Evolutionary conservation across 2,113 vertebrate species (phyloP).

Genomic region (Strix aluco): DNA sequence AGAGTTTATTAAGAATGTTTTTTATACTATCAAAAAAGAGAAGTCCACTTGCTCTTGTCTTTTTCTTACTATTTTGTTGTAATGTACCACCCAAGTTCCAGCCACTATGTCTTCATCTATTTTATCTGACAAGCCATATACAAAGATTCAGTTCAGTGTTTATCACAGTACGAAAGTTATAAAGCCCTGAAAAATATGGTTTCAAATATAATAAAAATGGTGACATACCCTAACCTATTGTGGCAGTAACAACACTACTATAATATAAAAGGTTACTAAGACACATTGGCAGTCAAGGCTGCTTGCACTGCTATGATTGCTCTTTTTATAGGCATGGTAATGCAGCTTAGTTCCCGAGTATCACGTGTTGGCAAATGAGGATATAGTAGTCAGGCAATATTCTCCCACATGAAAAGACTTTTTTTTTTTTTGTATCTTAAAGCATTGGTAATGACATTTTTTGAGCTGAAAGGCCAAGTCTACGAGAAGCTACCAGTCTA

Average conservation of each 20-base stretch:
- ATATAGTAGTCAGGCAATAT: neutral
- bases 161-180: constrained; percentile 37
- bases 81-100: neutral
- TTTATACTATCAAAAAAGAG: neutral
- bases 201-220: constrained; percentile 29
- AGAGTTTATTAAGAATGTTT: neutral
- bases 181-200: constrained; percentile 41
- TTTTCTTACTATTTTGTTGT: neutral
- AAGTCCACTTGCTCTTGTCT: neutral
- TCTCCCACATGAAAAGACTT: neutral
- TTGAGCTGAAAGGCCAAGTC: neutral
- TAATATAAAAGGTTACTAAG: constrained; percentile 33
- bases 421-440: neutral
- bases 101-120: constrained; percentile 32
- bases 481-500: neutral
- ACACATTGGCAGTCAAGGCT: constrained; percentile 25
- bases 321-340: constrained; percentile 14
- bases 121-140: constrained; percentile 41
- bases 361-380: neutral
- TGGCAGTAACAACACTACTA: constrained; percentile 27
- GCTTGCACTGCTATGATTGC: constrained; percentile 5
- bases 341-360: neutral
- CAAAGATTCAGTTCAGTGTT: constrained; percentile 38
- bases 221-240: constrained; percentile 43
- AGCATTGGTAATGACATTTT: neutral